Evolutionary conservation across 2,113 vertebrate genomes (phyloP).

Genomic region (Naja naja): DNA sequence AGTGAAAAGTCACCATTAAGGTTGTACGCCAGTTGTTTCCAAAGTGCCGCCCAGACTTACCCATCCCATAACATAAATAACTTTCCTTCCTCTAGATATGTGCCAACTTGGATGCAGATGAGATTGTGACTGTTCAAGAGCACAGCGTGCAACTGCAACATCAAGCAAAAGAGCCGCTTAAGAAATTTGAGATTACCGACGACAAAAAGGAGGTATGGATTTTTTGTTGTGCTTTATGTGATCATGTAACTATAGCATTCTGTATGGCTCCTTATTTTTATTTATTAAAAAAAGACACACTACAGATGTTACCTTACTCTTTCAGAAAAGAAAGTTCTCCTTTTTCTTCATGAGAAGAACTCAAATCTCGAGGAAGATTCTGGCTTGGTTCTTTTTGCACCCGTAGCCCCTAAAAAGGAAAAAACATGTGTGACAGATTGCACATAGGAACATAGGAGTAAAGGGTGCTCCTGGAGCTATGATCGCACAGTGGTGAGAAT

Average conservation of each 20-base stretch:
- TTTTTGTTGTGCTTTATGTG: background rate
- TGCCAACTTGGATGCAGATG: constrained; percentile 89
- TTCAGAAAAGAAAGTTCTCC: background rate
- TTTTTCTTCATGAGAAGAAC: background rate
- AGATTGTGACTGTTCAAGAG: constrained; percentile 82
- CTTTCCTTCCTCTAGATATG: constrained; percentile 80
- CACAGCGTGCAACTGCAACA: constrained; percentile 57
- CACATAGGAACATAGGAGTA: background rate
- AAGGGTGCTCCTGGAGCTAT: background rate
- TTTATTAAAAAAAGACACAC: background rate
- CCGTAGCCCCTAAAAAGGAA: background rate
- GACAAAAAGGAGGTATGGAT: constrained; percentile 76
- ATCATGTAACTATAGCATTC: background rate
- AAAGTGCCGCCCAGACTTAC: background rate
- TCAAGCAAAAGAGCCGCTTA: constrained; percentile 78
- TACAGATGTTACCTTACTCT: background rate
- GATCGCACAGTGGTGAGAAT: background rate
- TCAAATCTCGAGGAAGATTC: background rate
- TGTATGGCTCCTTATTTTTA: background rate
- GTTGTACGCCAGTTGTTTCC: background rate
- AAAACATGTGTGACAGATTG: background rate
- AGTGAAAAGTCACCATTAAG: background rate
- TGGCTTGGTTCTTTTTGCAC: background rate
- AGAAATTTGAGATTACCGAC: constrained; percentile 77
- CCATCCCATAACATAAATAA: constrained; percentile 10